Evolutionary conservation across 2,888 invertebrate genomes (phyloP), one percentile per base, ranked within the genome.

Genomic region (Parthenolecanium corni): DNA sequence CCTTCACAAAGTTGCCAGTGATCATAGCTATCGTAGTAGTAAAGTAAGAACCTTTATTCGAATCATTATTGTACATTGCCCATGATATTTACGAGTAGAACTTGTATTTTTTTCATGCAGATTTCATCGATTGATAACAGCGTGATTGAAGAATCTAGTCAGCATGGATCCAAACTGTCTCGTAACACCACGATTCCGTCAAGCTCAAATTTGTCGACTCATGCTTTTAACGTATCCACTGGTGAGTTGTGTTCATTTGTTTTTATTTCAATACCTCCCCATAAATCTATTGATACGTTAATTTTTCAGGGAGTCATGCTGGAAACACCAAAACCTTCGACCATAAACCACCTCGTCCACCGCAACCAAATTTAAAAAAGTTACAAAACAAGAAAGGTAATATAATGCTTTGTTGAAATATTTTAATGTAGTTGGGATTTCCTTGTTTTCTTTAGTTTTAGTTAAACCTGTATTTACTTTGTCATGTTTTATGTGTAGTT

Each of bases 321-420:
- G 23, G 65, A 65, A 49, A 25, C 40, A 57, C 42, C 40, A 52
- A 65, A 56, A 52, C 64, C 53, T 58, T 61, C 3, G 66, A 66
- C 31, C 64, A 66, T 11, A 66, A 64, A 64, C 66, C 66, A 18
- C 66, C 66, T 9, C 64, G 66, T 18, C 66, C 66, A 25, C 66
- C 64, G 23, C 65, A 63, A 47, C 66, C 64, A 36, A 69, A 68
- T 58, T 66, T 67, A 56, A 64, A 47, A 46, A 64, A 61, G 51
- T 56, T 64, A n/a, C 61, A 63, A 51, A 64, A 63, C 51, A 65
- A 65, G 64, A 64, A 61, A 65, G 66, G 66, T 66, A 49, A 5
- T 20, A 11, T 46, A 20, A 2, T 16, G 52, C n/a, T 52, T 52
- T 24, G n/a, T 51, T 51, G n/a, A n/a, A 23, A 51, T 21, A 23